These are phyloP conservation scores for Andrena bicolor DNA, from an alignment of 2,888 invertebrate genomes.

Conservation along the genomic window DNA sequence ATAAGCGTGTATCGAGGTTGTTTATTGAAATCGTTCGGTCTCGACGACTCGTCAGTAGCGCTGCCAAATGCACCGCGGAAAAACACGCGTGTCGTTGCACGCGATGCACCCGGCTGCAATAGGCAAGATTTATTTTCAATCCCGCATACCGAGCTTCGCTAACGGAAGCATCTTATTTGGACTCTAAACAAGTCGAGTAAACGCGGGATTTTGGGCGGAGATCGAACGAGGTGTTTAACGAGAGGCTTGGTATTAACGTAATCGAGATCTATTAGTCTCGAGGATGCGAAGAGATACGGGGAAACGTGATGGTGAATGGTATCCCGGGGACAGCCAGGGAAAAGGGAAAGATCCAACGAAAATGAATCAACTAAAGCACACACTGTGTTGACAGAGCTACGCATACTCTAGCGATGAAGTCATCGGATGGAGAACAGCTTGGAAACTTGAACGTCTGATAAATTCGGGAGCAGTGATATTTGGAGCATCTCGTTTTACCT, in stretches of 20 bases:
- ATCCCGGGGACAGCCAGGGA: not conserved
- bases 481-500: not conserved
- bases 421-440: not conserved
- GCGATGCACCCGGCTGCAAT: slow-evolving; percentile 17
- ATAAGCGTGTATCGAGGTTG: slow-evolving; percentile 57
- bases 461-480: slow-evolving; percentile 4
- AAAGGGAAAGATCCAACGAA: not conserved
- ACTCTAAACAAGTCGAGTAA: not conserved
- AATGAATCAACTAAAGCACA: not conserved
- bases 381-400: not conserved
- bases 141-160: not conserved
- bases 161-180: not conserved
- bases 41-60: slow-evolving; percentile 43
- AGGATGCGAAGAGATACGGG: not conserved
- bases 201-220: not conserved
- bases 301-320: not conserved
- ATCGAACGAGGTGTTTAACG: not conserved
- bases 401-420: not conserved
- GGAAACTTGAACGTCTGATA: not conserved
- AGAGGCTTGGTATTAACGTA: too few species aligned
- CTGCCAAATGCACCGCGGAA: slow-evolving; percentile 25
- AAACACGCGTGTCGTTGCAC: slow-evolving; percentile 32
- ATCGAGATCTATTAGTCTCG: too few species aligned
- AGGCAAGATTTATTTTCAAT: slow-evolving; percentile 39
- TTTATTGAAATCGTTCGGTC: slow-evolving; percentile 62